Evolutionary conservation across 2,113 vertebrate genomes (phyloP), one percentile per base, ranked within the genome.

Genomic region (Oreochromis spilurus): DNA sequence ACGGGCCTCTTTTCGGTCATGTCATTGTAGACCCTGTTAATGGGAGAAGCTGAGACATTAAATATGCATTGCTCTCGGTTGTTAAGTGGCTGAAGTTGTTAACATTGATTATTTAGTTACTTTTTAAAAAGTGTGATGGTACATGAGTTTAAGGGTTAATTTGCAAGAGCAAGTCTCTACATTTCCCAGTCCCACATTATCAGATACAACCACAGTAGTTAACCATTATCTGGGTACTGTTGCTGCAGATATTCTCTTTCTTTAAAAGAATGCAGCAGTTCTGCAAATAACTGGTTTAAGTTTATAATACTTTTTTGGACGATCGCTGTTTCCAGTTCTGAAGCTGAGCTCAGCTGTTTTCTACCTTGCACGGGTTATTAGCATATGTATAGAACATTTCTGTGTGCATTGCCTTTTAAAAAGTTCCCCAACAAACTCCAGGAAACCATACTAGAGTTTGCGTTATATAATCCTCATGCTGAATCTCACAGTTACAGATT

Each of bases 71-170:
- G 54, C 88, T 90, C 57, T 57, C 40, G 4, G 80, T 38, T 82
- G 83, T 89, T 93, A 93, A 91, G 84, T 87, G 88, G 85, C 75
- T 86, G 17, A 87, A 88, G 87, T 92, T 94, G 92, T 93, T 89
- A 81, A 84, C 91, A 92, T 89, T 91, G 92, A 94, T 93, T 86
- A 88, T 88, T 89, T 90, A 60, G 90, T 94, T 91, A 84, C 83
- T 50, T 50, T 84, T 89, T 87, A 17, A 93, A 82, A 89, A 87
- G 85, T 53, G 26, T 55, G 80, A 80, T 79, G 29, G n/a, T 45
- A 75, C 21, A 31, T 26, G 70, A 38, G 83, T 87, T 88, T 86
- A 12, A 12, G 38, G 58, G 72, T 67, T 83, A 90, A 86, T 40
- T 81, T 87, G 36, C 9, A 29, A 65, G 54, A 72, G 43, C 31